Conservation (phyloP, 2,113 vertebrate species). For the Gallinago jamesoni region DNA sequence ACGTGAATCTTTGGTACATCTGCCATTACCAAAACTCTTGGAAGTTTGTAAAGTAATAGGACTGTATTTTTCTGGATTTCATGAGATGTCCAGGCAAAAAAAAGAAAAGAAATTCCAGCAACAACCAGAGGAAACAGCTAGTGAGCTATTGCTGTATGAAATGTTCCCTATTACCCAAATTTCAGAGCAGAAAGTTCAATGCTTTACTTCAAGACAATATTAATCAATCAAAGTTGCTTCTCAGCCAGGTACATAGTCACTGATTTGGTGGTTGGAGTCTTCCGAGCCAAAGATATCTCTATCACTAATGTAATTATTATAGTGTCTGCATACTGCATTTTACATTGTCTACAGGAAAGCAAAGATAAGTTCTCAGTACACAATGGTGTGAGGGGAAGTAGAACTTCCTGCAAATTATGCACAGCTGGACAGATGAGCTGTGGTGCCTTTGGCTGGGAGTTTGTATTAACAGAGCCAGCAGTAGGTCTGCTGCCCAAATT, state of each 20-base stretch:
- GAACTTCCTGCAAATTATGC: conserved; percentile 41
- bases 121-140: neutral
- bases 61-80: neutral
- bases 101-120: neutral
- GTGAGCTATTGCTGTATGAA: neutral
- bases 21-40: neutral
- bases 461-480: conserved; percentile 52
- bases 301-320: neutral
- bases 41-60: neutral
- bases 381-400: neutral
- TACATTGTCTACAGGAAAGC: conserved; percentile 15
- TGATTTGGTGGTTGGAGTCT: neutral
- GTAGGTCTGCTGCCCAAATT: conserved; percentile 35
- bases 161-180: neutral
- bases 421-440: conserved; percentile 53
- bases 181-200: neutral
- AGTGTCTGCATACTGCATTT: neutral
- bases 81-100: neutral
- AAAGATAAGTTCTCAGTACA: neutral
- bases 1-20: neutral
- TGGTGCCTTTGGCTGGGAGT: conserved; percentile 14
- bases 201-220: neutral
- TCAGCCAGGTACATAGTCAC: neutral
- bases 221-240: neutral
- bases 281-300: neutral